These are phyloP conservation scores for Caenorhabditis macrosperma DNA, from an alignment of 2,888 invertebrate genomes.

Conservation along the genomic window DNA sequence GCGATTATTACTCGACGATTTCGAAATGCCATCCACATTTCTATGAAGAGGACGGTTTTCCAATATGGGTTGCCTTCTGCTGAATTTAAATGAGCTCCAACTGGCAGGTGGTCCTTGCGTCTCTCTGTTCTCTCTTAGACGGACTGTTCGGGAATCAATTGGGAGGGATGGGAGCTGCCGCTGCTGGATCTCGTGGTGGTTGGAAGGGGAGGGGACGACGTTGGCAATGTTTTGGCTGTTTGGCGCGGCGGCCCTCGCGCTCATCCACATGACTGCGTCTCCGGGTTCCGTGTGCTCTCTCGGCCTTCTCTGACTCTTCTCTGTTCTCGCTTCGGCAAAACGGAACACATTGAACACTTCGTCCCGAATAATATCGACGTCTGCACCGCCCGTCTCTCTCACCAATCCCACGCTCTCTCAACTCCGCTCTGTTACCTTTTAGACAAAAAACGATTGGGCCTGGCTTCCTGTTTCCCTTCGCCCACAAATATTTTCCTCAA, in stretches of 20 bases:
- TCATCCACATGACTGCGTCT: slow-evolving; percentile 13
- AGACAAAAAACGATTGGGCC: neutral
- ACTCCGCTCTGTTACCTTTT: slow-evolving; percentile 4
- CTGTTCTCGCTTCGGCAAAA: slow-evolving; percentile 4
- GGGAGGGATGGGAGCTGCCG: neutral
- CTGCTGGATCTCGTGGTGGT: neutral
- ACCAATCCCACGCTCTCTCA: neutral
- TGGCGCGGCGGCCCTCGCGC: slow-evolving; percentile 43
- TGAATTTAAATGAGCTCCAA: slow-evolving; percentile 37
- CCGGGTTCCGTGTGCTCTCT: slow-evolving; percentile 14
- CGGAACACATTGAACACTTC: slow-evolving; percentile 34
- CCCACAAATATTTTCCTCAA: slow-evolving; percentile 26
- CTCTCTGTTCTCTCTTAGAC: neutral
- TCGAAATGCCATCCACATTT: neutral
- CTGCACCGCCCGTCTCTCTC: slow-evolving; percentile 7
- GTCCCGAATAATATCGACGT: slow-evolving; percentile 18
- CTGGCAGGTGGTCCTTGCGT: neutral
- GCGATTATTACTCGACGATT: no score
- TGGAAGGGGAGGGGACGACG: neutral
- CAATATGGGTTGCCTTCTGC: neutral
- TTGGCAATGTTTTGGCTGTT: slow-evolving; percentile 28
- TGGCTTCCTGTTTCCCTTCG: no score
- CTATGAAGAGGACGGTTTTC: neutral
- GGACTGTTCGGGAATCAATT: no score
- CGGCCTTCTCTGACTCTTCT: slow-evolving; percentile 15